These are phyloP conservation scores for Sussaba pulchella DNA, from an alignment of 2,888 invertebrate species.

Conservation along the genomic window DNA sequence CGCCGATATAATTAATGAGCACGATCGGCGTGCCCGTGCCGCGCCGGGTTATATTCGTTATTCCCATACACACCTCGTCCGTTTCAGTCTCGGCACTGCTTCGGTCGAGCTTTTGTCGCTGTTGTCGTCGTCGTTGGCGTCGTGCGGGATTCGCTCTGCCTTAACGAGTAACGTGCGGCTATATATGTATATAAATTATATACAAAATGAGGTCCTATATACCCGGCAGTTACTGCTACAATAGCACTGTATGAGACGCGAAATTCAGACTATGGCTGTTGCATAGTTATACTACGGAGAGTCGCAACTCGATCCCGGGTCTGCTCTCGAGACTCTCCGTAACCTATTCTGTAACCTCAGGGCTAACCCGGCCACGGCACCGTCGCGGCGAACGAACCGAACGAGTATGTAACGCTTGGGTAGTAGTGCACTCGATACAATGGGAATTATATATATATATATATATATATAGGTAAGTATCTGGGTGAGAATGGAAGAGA, in stretches of 20 bases:
- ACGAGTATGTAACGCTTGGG: slow-evolving; percentile 9
- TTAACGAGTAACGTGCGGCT: slow-evolving; percentile 74
- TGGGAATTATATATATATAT: slow-evolving; percentile 61
- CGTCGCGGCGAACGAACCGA: slow-evolving; percentile 39
- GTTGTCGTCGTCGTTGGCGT: slow-evolving; percentile 35
- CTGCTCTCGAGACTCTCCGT: slow-evolving; percentile 50
- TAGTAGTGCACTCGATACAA: slow-evolving; percentile 45
- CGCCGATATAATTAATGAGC: slow-evolving; percentile 81
- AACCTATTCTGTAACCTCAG: slow-evolving; percentile 63
- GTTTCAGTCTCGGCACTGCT: slow-evolving; percentile 13
- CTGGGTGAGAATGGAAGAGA: slow-evolving; percentile 72
- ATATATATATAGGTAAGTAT: slow-evolving; percentile 70
- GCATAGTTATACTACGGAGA: slow-evolving; percentile 42
- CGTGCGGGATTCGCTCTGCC: slow-evolving; percentile 71
- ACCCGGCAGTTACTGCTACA: slow-evolving; percentile 7
- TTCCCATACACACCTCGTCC: slow-evolving; percentile 81
- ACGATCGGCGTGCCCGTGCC: slow-evolving; percentile 72
- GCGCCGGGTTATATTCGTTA: slow-evolving; percentile 65
- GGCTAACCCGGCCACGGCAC: slow-evolving; percentile 38
- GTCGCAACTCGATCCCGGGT: slow-evolving; percentile 44
- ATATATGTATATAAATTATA: too few relatives aligned
- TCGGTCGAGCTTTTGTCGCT: slow-evolving; percentile 39
- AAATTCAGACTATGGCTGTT: slow-evolving; percentile 17
- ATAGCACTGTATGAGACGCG: slow-evolving; percentile 25
- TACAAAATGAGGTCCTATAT: slow-evolving; percentile 1